These are phyloP conservation scores for Gadopsis marmoratus DNA, from an alignment of 2,797 vertebrate genomes.

Conservation along the genomic window DNA sequence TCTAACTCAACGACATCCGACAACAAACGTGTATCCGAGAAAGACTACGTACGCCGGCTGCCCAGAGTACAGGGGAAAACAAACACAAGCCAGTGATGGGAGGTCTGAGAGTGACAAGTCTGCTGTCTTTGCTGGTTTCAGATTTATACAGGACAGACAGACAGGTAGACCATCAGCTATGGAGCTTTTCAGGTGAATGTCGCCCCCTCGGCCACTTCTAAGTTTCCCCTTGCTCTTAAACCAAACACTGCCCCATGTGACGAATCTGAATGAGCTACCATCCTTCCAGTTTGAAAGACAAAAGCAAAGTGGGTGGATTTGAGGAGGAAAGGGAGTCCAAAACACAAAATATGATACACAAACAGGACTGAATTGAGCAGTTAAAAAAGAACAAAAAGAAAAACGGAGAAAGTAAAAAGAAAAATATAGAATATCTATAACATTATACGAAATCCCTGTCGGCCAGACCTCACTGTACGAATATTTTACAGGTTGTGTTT, in stretches of 20 bases:
- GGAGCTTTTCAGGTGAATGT: conserved; percentile 51
- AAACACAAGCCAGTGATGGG: conserved; percentile 50
- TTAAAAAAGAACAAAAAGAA: conserved; percentile 81
- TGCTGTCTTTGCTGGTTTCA: conserved; percentile 83
- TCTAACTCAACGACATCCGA: conserved; percentile 35
- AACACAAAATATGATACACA: conserved; percentile 80
- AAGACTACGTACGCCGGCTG: conserved; percentile 29
- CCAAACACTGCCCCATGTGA: conserved; percentile 58
- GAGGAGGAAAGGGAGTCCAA: conserved; percentile 71
- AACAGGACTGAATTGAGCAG: conserved; percentile 86
- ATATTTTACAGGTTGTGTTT: conserved; percentile 90
- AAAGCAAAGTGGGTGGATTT: conserved; percentile 60
- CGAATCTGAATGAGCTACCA: conserved; percentile 74
- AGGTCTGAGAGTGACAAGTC: conserved; percentile 71
- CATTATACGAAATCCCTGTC: conserved; percentile 90
- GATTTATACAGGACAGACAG: conserved; percentile 82
- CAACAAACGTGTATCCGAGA: conserved; percentile 13
- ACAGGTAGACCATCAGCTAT: conserved; percentile 61
- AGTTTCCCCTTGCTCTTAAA: conserved; percentile 40
- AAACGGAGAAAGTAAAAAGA: conserved; percentile 75
- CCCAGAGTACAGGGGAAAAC: conserved; percentile 40
- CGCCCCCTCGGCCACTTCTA: conserved; percentile 28
- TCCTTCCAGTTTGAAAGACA: conserved; percentile 60
- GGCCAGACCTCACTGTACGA: conserved; percentile 92
- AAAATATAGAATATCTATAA: conserved; percentile 87